phyloP scores from a whole-genome alignment of 2,113 vertebrate genomes.

The Lepus timidus region DNA sequence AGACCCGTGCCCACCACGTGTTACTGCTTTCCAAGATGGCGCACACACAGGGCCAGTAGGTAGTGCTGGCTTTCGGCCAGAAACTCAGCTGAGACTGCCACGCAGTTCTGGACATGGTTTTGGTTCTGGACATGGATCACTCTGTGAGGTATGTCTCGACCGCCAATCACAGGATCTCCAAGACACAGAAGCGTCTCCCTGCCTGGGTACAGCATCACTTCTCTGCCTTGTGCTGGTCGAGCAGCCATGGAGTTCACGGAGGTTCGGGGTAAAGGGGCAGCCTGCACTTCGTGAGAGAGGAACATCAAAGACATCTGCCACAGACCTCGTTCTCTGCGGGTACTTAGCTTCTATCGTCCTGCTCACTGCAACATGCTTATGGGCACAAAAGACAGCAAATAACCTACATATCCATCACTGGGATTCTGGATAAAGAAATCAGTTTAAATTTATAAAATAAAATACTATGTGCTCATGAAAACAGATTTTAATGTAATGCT shows the following conservation, averaged over 20 bases:
- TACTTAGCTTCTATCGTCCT: background rate
- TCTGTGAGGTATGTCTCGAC: background rate
- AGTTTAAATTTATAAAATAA: conserved; percentile 41
- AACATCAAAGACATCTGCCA: background rate
- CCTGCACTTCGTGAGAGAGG: background rate
- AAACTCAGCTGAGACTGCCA: background rate
- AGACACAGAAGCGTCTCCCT: background rate
- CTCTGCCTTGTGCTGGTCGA: background rate
- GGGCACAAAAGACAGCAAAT: conserved; percentile 13
- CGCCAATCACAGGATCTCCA: background rate
- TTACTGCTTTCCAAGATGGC: background rate
- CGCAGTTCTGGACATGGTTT: background rate
- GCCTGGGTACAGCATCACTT: background rate
- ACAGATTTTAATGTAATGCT: conserved; percentile 15
- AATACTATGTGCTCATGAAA: background rate
- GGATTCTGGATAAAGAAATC: background rate
- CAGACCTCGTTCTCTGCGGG: background rate
- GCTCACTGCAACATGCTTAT: background rate
- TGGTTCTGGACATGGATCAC: background rate
- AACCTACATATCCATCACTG: background rate
- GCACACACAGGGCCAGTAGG: background rate
- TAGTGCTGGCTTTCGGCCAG: conserved; percentile 13
- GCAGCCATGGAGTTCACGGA: background rate
- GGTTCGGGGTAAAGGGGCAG: background rate
- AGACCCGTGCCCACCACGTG: background rate